These are phyloP conservation scores for Cydia pomonella DNA, from an alignment of 1,140 invertebrate species.

Conservation along the genomic window DNA sequence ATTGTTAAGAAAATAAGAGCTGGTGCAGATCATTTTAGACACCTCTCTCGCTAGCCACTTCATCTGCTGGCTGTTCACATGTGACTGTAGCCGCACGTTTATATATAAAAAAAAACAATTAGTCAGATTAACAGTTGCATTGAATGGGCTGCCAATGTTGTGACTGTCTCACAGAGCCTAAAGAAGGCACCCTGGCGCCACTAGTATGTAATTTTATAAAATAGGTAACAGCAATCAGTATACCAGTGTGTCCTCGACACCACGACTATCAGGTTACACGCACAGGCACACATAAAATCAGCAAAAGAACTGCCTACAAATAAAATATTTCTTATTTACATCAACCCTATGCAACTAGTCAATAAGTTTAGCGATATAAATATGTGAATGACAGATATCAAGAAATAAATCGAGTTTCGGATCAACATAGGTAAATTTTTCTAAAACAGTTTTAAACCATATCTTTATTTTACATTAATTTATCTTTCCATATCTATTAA, in stretches of 20 bases:
- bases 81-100: too few relatives aligned
- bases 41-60: too few relatives aligned
- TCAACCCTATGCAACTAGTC: constrained; percentile 67
- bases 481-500: constrained; percentile 77
- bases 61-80: too few relatives aligned
- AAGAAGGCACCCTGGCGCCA: too few relatives aligned
- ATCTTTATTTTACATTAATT: constrained; percentile 71
- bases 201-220: not conserved
- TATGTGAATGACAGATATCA: constrained; percentile 62
- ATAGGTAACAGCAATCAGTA: not conserved
- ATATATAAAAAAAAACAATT: too few relatives aligned
- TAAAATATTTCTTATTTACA: constrained; percentile 67
- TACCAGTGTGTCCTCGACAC: constrained; percentile 31
- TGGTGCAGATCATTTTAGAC: too few relatives aligned
- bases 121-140: too few relatives aligned
- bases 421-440: constrained; percentile 80
- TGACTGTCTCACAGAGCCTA: not conserved
- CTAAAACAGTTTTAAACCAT: constrained; percentile 77
- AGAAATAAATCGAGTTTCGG: constrained; percentile 69
- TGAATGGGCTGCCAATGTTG: not conserved
- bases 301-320: constrained; percentile 71
- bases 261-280: constrained; percentile 46
- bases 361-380: constrained; percentile 61
- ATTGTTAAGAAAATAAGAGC: too few relatives aligned
- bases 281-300: constrained; percentile 69